These are phyloP conservation scores for Eleutherodactylus coqui DNA, from an alignment of 2,797 vertebrate species.

Conservation along the genomic window DNA sequence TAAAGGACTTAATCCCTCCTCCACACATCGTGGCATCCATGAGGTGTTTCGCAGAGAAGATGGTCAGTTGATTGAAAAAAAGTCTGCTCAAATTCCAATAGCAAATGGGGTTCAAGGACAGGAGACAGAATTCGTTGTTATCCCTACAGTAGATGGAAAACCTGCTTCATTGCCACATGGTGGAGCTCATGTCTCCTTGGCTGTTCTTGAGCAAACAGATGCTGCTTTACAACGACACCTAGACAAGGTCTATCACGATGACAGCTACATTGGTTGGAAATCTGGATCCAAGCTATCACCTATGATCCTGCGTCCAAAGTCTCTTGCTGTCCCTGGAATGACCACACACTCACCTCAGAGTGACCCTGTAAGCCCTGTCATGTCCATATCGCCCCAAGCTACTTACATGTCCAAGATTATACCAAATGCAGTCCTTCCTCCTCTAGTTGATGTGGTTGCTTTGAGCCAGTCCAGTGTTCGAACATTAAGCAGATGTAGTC, in stretches of 20 bases:
- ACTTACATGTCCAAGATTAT: conserved; percentile 97
- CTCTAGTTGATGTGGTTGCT: conserved; percentile 92
- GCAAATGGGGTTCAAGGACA: conserved; percentile 79
- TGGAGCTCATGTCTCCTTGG: conserved; percentile 85
- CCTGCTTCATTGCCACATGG: conserved; percentile 47
- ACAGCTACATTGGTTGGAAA: conserved; percentile 77
- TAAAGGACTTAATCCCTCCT: conserved; percentile 69
- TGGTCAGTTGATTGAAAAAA: conserved; percentile 34
- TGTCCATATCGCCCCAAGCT: conserved; percentile 95
- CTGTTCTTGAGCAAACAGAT: conserved; percentile 82
- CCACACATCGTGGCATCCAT: conserved; percentile 33
- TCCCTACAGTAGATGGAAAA: conserved; percentile 60
- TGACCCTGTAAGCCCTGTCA: conserved; percentile 81
- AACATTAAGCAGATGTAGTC: conserved; percentile 90
- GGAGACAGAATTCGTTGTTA: conserved; percentile 65
- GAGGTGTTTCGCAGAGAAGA: conserved; percentile 20
- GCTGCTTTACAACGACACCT: conserved; percentile 81
- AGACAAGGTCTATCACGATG: conserved; percentile 79
- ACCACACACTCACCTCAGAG: conserved; percentile 78
- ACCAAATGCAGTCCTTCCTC: conserved; percentile 91
- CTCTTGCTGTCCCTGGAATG: conserved; percentile 89
- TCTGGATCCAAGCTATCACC: conserved; percentile 71
- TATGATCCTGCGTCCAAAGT: conserved; percentile 83
- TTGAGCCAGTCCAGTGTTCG: conserved; percentile 85
- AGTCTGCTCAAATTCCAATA: conserved; percentile 77